Conservation (phyloP, 2,113 vertebrate genomes). For the Calidris pygmaea region DNA sequence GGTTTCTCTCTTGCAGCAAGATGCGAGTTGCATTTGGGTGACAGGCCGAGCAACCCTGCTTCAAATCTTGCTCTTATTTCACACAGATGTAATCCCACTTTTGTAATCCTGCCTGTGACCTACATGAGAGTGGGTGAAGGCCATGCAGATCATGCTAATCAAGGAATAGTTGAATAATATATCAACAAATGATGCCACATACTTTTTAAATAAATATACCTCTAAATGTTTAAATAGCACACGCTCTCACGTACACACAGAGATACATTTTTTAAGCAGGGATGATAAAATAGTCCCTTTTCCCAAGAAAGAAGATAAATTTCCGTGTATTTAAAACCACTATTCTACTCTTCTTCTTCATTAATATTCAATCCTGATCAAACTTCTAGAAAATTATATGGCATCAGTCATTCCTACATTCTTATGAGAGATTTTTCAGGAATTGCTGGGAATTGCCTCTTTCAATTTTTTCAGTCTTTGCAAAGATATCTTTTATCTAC, state of each 20-base stretch:
- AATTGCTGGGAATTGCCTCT: background rate
- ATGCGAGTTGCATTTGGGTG: background rate
- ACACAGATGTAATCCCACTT: background rate
- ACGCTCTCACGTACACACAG: background rate
- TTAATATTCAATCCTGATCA: background rate
- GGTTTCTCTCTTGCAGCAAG: background rate
- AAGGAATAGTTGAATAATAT: background rate
- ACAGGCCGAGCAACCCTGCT: background rate
- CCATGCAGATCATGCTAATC: background rate
- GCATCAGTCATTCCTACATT: background rate
- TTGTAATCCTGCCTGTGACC: background rate
- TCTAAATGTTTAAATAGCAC: background rate
- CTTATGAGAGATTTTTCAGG: background rate
- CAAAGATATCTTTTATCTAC: background rate
- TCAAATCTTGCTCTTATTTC: background rate
- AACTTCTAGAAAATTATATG: background rate
- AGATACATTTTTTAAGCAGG: background rate
- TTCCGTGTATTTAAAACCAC: background rate
- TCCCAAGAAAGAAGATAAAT: background rate
- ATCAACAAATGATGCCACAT: background rate
- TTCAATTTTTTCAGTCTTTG: background rate
- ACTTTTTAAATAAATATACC: background rate
- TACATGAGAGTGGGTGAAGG: background rate
- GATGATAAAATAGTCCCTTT: background rate
- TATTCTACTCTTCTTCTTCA: background rate